Percentiles rank a stretch among this genome's conserved stretches.
These are phyloP conservation scores for Manis crassicaudata DNA, from an alignment of 2,797 vertebrate genomes.

Conservation along the genomic window DNA sequence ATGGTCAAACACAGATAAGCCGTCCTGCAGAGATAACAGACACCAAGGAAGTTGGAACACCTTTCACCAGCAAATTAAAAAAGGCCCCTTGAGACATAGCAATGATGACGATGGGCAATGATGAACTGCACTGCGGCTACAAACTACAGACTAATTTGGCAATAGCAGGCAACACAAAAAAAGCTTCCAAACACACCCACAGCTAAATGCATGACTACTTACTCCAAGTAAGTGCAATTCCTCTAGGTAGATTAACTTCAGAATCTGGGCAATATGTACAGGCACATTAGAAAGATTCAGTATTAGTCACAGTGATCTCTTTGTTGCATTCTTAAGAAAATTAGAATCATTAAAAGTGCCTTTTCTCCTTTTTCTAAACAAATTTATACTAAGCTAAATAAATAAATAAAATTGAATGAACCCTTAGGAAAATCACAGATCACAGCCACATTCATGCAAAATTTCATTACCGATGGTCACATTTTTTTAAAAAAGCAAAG, in stretches of 20 bases:
- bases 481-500: neutral
- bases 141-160: slow-evolving; percentile 69
- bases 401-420: neutral
- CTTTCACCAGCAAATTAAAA: neutral
- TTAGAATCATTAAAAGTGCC: slow-evolving; percentile 12
- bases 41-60: neutral
- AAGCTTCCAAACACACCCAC: slow-evolving; percentile 78
- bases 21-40: neutral
- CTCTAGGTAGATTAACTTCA: slow-evolving; percentile 87
- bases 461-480: slow-evolving; percentile 6
- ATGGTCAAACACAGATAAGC: neutral
- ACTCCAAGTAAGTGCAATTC: slow-evolving; percentile 85
- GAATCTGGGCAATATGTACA: slow-evolving; percentile 84
- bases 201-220: slow-evolving; percentile 82
- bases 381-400: slow-evolving; percentile 7
- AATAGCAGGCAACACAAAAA: slow-evolving; percentile 64
- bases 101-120: neutral
- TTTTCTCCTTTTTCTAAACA: neutral
- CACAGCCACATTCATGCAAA: slow-evolving; percentile 60
- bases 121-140: neutral
- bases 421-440: slow-evolving; percentile 34
- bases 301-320: slow-evolving; percentile 46
- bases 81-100: neutral
- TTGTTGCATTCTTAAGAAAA: neutral
- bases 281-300: slow-evolving; percentile 78